Base-by-base conservation (phyloP, 2,888 invertebrate species). In the Brenthis daphne region DNA sequence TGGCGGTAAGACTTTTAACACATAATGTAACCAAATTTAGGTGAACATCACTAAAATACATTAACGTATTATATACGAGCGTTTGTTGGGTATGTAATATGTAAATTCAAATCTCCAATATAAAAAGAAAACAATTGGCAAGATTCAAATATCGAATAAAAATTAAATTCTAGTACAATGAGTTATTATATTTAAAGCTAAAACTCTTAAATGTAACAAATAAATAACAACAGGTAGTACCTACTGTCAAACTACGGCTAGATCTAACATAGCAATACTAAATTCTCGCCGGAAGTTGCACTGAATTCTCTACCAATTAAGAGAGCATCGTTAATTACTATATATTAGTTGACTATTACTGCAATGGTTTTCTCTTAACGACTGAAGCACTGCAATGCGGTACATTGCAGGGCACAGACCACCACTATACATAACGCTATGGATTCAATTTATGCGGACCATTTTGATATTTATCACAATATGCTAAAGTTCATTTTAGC, bases 271-370 rank as follows among this genome's bases (percentile, higher is more conserved):
- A 48, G 50, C 60, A 20, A 61, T 61, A 65, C 70, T 68, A 68
- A 72, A 68, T 64, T 68, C 55, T 66, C 64, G 51, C 55, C 50
- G 67, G 69, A 69, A 66, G 69, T 65, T 70, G 65, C 61, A 66
- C 71, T 71, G 64, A 71, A 74, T 71, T 65, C 65, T 65, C 64
- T 68, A 66, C 67, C 73, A 73, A 75, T 76, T 75, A 75, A 75
- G 73, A 68, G 72, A 73, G 72, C 74, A 73, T 71, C 73, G 72
- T 74, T 76, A 76, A 76, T 74, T 74, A 74, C 75, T 74, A 76
- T 73, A 76, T 76, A 75, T 75, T 73, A 75, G 76, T 73, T 73
- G 72, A 72, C 73, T 71, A 73, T 75, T 75, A 75, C 75, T 72
- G 76, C 74, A 75, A 74, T 71, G 74, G 74, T 70, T 73, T 73